Conservation (phyloP, 2,888 invertebrate genomes). For the Entomobrya multifasciata region DNA sequence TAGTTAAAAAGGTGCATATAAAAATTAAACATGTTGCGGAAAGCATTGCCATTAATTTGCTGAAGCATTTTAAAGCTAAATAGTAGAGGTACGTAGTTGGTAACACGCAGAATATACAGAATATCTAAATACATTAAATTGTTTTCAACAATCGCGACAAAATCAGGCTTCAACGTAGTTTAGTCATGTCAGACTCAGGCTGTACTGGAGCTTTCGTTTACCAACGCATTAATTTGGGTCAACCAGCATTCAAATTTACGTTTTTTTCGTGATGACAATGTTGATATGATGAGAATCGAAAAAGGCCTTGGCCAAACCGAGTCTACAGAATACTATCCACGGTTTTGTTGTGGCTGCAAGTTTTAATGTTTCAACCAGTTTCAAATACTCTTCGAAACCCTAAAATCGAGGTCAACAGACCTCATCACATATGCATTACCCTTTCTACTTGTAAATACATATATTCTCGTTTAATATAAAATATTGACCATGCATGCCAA, state of each 20-base stretch:
- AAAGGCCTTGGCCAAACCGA: slow-evolving; percentile 50
- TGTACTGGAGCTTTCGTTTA: slow-evolving; percentile 52
- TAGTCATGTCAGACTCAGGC: no score
- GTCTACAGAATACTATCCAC: no score
- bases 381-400: slow-evolving; percentile 41
- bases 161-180: no score
- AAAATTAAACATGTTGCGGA: no score
- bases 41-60: no score
- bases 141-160: no score
- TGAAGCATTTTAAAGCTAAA: no score
- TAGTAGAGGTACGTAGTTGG: no score
- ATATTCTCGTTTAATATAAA: background rate
- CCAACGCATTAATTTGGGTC: slow-evolving; percentile 44
- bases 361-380: slow-evolving; percentile 65
- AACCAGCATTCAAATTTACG: slow-evolving; percentile 49
- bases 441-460: slow-evolving; percentile 31
- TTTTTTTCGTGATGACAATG: slow-evolving; percentile 42
- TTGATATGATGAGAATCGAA: slow-evolving; percentile 26
- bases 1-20: no score
- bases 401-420: slow-evolving; percentile 59
- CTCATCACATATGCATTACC: slow-evolving; percentile 34
- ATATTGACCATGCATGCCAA: slow-evolving; percentile 3
- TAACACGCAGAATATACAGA: no score
- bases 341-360: slow-evolving; percentile 49
- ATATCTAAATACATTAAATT: no score